Evolutionary conservation across 1,140 invertebrate species (phyloP).

Genomic region (Cydia pomonella): DNA sequence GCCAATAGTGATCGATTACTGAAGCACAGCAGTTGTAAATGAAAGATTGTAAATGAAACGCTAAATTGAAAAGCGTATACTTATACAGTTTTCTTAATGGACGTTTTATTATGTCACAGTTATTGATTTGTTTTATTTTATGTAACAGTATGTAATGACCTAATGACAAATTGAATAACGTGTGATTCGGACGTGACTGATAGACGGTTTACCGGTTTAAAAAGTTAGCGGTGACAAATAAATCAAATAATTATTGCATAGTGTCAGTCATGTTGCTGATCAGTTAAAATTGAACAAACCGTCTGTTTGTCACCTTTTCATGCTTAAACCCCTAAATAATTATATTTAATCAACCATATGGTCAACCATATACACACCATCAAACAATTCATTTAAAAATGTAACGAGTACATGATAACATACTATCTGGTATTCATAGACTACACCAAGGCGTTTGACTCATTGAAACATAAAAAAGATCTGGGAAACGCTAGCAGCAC

Average conservation of each 20-base stretch:
- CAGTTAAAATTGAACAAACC: too few relatives aligned
- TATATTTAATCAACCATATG: too few relatives aligned
- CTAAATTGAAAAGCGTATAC: constrained; percentile 27
- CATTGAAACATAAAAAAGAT: too few relatives aligned
- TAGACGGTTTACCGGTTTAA: neutral
- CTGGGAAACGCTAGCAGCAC: too few relatives aligned
- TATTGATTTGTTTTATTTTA: constrained; percentile 30
- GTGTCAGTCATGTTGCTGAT: too few relatives aligned
- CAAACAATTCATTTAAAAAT: too few relatives aligned
- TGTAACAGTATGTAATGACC: constrained; percentile 16
- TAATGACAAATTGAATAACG: constrained; percentile 23
- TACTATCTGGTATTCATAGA: too few relatives aligned
- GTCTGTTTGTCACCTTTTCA: too few relatives aligned
- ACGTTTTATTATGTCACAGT: constrained; percentile 24
- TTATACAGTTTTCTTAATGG: constrained; percentile 10
- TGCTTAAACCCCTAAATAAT: too few relatives aligned
- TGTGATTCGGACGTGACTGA: neutral
- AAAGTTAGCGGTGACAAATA: neutral
- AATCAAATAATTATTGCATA: neutral
- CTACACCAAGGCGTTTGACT: too few relatives aligned
- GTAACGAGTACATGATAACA: too few relatives aligned
- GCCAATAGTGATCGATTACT: constrained; percentile 5
- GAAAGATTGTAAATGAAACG: constrained; percentile 15
- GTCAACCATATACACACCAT: too few relatives aligned
- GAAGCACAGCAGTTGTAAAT: neutral